Evolutionary conservation across 2,797 vertebrate species (phyloP).

Genomic region (Malacoraja senta): DNA sequence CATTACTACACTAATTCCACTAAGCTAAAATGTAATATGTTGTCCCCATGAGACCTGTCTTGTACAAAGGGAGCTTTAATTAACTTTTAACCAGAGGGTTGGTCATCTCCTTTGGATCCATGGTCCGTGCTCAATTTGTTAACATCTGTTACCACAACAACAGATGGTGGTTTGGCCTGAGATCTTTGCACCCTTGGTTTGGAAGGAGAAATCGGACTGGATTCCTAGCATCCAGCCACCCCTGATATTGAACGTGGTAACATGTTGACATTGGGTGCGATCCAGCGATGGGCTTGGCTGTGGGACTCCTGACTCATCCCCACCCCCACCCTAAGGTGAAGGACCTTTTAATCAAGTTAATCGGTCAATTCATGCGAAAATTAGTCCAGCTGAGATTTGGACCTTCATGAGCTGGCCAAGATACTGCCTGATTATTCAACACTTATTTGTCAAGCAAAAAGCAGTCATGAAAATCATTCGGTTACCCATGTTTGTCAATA

Average conservation of each 20-base stretch:
- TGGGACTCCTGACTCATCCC: neutral
- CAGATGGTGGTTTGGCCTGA: neutral
- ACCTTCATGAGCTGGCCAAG: neutral
- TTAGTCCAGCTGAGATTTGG: neutral
- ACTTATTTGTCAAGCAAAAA: neutral
- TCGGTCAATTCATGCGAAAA: neutral
- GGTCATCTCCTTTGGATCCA: neutral
- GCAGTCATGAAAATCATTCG: neutral
- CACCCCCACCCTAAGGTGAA: too few relatives aligned
- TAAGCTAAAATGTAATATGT: neutral
- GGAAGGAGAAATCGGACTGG: too few relatives aligned
- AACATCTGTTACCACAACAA: neutral
- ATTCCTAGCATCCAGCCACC: neutral
- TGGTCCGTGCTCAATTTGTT: neutral
- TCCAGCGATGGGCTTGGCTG: neutral
- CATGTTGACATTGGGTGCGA: neutral
- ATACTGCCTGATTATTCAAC: neutral
- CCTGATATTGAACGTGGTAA: neutral
- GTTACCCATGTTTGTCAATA: neutral
- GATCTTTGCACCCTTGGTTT: neutral
- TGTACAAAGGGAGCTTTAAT: too few relatives aligned
- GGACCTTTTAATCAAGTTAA: too few relatives aligned
- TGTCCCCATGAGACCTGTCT: neutral
- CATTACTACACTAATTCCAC: too few relatives aligned
- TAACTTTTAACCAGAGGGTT: too few relatives aligned